A percentile compares a stretch with the other conserved stretches of the same genome.
Evolutionary conservation across 2,113 vertebrate genomes (phyloP).

Genomic region (Apeltes quadracus): DNA sequence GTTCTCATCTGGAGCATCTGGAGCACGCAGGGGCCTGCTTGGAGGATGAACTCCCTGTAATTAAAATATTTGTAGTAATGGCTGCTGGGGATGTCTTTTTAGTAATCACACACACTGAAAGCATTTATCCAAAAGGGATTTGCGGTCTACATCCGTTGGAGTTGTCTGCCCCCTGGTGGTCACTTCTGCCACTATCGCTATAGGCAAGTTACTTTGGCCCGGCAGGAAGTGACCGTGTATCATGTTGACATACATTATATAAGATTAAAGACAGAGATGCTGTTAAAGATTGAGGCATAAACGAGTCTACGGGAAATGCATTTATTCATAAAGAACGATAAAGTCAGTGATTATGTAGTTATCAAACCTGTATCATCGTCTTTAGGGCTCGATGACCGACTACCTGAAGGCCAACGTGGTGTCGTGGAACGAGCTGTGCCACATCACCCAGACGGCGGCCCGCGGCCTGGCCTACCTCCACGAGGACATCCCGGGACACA

Average conservation of each 20-base stretch:
- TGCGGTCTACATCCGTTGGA: not conserved
- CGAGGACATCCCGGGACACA: conserved; percentile 95
- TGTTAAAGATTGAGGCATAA: not conserved
- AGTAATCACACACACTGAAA: not conserved
- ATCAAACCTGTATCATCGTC: not conserved
- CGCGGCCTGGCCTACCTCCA: conserved; percentile 96
- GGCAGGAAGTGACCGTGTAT: conserved; percentile 57
- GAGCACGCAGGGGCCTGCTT: conserved; percentile 23
- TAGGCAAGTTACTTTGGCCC: too few species aligned
- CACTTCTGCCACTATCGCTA: not conserved
- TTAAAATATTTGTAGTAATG: conserved; percentile 25
- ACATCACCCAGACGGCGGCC: conserved; percentile 92
- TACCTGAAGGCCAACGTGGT: conserved; percentile 97
- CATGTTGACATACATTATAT: conserved; percentile 36
- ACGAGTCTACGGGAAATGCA: too few species aligned
- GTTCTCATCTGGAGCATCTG: not conserved
- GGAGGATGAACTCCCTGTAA: conserved; percentile 17
- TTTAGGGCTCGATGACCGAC: conserved; percentile 94
- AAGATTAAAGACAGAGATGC: conserved; percentile 25
- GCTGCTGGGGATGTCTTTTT: not conserved
- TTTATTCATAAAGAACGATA: too few species aligned
- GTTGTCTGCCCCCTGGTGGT: conserved; percentile 65
- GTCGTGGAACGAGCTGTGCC: conserved; percentile 96
- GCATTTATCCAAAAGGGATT: not conserved
- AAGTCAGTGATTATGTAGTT: too few species aligned